Conservation (phyloP, 2,797 vertebrate genomes). For the Acanthurus leucopareius region DNA sequence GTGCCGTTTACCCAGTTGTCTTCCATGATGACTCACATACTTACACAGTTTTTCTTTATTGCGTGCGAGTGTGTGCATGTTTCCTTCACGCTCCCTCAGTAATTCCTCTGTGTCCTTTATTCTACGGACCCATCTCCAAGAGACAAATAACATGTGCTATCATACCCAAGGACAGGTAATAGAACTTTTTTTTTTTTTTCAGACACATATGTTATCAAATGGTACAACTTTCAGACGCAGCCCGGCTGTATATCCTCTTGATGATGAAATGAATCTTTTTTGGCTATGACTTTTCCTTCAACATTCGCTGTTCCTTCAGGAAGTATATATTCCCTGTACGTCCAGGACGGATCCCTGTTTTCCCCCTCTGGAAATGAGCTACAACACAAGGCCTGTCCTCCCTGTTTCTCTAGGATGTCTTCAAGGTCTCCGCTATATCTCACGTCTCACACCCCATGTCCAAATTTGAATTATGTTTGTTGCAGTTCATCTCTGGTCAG, state of each 20-base stretch:
- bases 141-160: conserved; percentile 43
- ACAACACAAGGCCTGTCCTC: conserved; percentile 65
- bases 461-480: conserved; percentile 54
- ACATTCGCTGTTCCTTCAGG: conserved; percentile 67
- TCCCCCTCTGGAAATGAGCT: conserved; percentile 53
- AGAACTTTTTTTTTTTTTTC: conserved; percentile 50
- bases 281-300: conserved; percentile 57
- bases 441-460: conserved; percentile 28
- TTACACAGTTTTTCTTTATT: conserved; percentile 71
- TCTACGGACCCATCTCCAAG: conserved; percentile 32
- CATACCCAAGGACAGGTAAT: conserved; percentile 66
- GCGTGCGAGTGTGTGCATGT: conserved; percentile 30
- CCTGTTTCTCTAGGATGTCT: conserved; percentile 54
- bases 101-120: conserved; percentile 44
- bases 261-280: conserved; percentile 70
- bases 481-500: conserved; percentile 46
- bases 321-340: conserved; percentile 61
- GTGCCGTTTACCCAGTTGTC: conserved; percentile 78
- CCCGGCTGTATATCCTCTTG: conserved; percentile 57
- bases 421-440: conserved; percentile 71
- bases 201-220: conserved; percentile 55
- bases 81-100: conserved; percentile 23
- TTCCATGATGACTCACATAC: conserved; percentile 71
- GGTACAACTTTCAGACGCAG: conserved; percentile 49
- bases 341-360: conserved; percentile 35